Evolutionary conservation across 2,113 vertebrate species (phyloP).

Genomic region (Ifrita kowaldi): DNA sequence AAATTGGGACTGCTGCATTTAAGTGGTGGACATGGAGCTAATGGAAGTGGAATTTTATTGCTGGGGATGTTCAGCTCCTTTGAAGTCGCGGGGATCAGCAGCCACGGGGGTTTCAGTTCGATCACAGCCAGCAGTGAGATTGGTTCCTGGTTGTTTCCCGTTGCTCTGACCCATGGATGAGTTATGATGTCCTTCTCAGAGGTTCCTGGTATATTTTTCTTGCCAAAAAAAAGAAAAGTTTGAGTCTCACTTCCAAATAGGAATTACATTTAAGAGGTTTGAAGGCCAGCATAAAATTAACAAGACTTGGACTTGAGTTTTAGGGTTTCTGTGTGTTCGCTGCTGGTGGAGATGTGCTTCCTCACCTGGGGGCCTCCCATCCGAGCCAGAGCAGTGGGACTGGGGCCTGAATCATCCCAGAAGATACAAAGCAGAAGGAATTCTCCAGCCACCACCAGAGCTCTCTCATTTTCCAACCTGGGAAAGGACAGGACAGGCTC

Average conservation of each 20-base stretch:
- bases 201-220: rapidly evolving
- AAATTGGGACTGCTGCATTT: neutral
- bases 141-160: rapidly evolving
- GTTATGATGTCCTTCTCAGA: rapidly evolving
- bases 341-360: neutral
- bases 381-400: neutral
- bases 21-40: neutral
- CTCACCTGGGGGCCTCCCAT: neutral
- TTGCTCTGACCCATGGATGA: neutral
- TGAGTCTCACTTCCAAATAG: rapidly evolving
- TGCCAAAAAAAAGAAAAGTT: neutral
- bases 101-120: neutral
- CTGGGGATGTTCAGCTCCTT: neutral
- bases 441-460: neutral
- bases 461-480: neutral
- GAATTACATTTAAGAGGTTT: neutral
- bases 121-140: neutral
- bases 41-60: conserved; percentile 21
- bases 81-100: neutral
- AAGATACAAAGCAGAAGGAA: neutral
- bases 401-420: neutral
- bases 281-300: neutral
- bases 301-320: neutral
- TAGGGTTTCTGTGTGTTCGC: neutral
- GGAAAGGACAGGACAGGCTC: neutral